A percentile compares a stretch with the other conserved stretches of the same genome.
phyloP scores from a whole-genome alignment of 2,797 vertebrate species.

The Cryptoprocta ferox region DNA sequence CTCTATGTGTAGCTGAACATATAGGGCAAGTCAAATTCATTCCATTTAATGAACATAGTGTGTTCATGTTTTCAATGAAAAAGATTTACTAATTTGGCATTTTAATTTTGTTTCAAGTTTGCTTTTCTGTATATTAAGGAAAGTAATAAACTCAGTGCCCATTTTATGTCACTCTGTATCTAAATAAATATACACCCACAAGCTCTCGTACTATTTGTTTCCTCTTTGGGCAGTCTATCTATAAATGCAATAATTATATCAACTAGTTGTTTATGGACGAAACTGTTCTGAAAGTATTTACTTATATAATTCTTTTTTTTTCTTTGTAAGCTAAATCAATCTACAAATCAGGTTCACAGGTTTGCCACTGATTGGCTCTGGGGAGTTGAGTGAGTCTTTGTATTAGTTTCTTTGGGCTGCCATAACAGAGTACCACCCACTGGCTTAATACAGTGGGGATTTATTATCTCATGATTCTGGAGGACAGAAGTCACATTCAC shows the following conservation, averaged over 20 bases:
- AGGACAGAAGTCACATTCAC: not conserved
- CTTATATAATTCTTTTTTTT: not conserved
- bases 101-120: constrained; percentile 53
- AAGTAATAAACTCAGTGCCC: not conserved
- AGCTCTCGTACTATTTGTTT: not conserved
- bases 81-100: constrained; percentile 43
- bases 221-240: constrained; percentile 25
- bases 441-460: not conserved
- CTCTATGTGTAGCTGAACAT: not conserved
- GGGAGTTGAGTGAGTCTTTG: not conserved
- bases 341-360: not conserved
- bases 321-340: not conserved
- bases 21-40: not conserved
- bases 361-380: not conserved
- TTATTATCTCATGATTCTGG: not conserved
- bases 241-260: not conserved
- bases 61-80: constrained; percentile 29
- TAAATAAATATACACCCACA: not conserved
- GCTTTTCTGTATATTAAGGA: not conserved
- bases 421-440: not conserved
- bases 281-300: constrained; percentile 39
- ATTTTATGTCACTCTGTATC: constrained; percentile 4
- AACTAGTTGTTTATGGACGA: not conserved
- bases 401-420: not conserved
- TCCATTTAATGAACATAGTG: not conserved